Evolutionary conservation across 2,888 invertebrate genomes (phyloP), one percentile per base, ranked within the genome.

Genomic region (Amphipoea lucens): DNA sequence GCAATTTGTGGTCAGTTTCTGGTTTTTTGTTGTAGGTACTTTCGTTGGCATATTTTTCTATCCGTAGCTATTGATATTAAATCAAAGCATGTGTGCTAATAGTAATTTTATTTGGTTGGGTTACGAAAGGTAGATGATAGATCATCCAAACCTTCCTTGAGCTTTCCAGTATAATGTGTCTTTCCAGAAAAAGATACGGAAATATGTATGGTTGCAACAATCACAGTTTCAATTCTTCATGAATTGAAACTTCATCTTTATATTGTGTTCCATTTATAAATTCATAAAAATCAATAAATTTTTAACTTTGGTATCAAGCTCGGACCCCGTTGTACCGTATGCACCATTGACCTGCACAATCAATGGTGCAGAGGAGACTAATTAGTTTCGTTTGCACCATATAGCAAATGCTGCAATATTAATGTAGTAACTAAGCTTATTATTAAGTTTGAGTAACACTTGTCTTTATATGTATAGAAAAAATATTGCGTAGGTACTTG

Each of bases 11-110:
- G 17, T 40, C 63, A 57, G 63, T 81, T 67, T 54, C 67, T 81
- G 17, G 45, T 76, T 76, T 80, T 82, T 82, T 76, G 82, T 60
- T 11, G 17, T 45, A 45, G 36, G 36, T 20, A 76, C 68, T 82
- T 78, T 72, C 67, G 48, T 48, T 63, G 66, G 68, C 23, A 68
- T 57, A 40, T 74, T 74, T 69, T 45, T 48, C 82, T 70, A 17
- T 20, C 4, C 20, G 9, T 45, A 62, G 2, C 2, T 71, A 42
- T 66, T 57, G 14, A 23, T 48, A 29, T 48, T 74, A 82, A 51
- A 74, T 54, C 68, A 81, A 69, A 57, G 23, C n/a, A 51, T 72
- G 36, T 72, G 54, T 48, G 45, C n/a, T 48, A 48, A 17, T 29
- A 7, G 11, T 40, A 3, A 29, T 4, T 48, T 23, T 36, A 66